Evolutionary conservation across 2,888 invertebrate species (phyloP).

Genomic region (Onthophagus sagittarius): DNA sequence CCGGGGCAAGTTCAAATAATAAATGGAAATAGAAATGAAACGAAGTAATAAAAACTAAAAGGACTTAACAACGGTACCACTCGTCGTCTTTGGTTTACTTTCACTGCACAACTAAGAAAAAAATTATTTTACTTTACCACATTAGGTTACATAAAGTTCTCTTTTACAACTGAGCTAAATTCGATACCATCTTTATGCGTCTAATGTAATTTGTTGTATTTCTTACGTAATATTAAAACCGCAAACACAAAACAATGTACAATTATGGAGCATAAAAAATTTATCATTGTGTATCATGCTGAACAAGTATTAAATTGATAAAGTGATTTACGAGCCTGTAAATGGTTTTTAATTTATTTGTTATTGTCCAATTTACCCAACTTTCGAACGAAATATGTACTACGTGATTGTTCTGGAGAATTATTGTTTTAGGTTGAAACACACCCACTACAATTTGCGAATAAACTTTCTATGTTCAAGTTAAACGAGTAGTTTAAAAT

Average conservation of each 20-base stretch:
- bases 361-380: neutral
- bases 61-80: no score
- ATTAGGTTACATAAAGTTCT: neutral
- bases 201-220: neutral
- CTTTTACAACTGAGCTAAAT: neutral
- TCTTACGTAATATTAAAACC: neutral
- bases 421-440: no score
- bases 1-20: slow-evolving; percentile 23
- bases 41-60: no score
- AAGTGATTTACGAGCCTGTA: neutral
- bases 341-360: neutral
- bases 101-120: neutral
- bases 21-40: neutral
- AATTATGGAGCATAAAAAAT: no score
- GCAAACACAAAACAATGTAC: no score
- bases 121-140: neutral
- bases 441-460: no score
- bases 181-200: neutral
- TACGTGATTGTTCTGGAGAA: neutral
- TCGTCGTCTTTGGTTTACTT: neutral
- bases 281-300: neutral
- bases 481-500: no score
- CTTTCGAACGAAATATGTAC: neutral
- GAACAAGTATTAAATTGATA: neutral
- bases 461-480: no score